These are phyloP conservation scores for Porphyrio hochstetteri DNA, from an alignment of 2,113 vertebrate species.

Conservation along the genomic window DNA sequence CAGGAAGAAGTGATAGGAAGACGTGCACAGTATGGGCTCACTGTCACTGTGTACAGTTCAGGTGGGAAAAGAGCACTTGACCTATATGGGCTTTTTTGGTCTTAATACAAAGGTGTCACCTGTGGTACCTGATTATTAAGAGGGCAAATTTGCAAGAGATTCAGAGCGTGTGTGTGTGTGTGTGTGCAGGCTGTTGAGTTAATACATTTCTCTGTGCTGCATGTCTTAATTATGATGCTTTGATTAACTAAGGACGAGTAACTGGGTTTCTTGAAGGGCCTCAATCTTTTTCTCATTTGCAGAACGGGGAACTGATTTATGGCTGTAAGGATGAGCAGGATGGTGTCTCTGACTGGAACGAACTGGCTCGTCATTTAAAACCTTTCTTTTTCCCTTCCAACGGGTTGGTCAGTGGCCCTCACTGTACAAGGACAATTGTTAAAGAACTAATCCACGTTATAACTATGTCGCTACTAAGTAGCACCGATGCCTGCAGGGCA, in stretches of 20 bases:
- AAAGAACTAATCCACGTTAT: conserved; percentile 92
- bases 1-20: not conserved
- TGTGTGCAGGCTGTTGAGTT: not conserved
- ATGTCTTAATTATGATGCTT: not conserved
- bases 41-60: not conserved
- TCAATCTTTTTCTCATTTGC: not conserved
- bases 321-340: conserved; percentile 89
- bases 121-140: not conserved
- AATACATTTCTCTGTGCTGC: not conserved
- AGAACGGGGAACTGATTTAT: conserved; percentile 95
- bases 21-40: not conserved
- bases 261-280: not conserved
- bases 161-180: not conserved
- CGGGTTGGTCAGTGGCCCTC: conserved; percentile 80
- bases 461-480: conserved; percentile 83
- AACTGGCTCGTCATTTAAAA: conserved; percentile 87
- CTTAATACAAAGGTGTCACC: not conserved
- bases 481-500: conserved; percentile 77
- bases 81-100: not conserved
- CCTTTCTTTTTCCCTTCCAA: conserved; percentile 89
- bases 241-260: not conserved
- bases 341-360: conserved; percentile 81
- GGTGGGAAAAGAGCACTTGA: not conserved
- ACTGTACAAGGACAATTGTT: conserved; percentile 82
- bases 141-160: not conserved